Evolutionary conservation across 2,113 vertebrate species (phyloP).

Genomic region (Semnornis frantzii): DNA sequence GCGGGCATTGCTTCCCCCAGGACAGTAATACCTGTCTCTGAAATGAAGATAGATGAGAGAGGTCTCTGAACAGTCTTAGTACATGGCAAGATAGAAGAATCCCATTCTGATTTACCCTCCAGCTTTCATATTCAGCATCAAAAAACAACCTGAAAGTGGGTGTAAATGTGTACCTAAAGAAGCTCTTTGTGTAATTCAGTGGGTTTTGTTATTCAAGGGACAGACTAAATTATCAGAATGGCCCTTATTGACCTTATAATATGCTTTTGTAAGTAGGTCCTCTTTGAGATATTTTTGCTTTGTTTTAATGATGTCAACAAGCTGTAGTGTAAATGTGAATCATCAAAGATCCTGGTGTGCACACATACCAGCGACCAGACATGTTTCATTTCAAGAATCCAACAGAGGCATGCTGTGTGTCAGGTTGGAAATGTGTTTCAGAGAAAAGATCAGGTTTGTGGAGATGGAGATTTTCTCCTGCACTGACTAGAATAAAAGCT

Average conservation of each 20-base stretch:
- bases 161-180: neutral
- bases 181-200: neutral
- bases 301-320: neutral
- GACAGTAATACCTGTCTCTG: neutral
- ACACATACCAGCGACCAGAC: rapidly evolving
- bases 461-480: neutral
- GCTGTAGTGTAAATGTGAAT: neutral
- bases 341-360: neutral
- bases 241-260: constrained; percentile 2
- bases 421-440: neutral
- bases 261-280: neutral
- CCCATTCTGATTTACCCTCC: neutral
- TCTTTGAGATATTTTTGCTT: neutral
- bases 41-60: neutral
- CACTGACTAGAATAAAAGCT: neutral
- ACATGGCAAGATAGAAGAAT: neutral
- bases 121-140: neutral
- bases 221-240: neutral
- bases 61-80: neutral
- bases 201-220: neutral
- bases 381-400: neutral
- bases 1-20: neutral
- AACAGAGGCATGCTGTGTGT: rapidly evolving
- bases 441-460: neutral
- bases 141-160: neutral